phyloP scores from a whole-genome alignment of 1,140 invertebrate genomes.

The Drosophila funebris region DNA sequence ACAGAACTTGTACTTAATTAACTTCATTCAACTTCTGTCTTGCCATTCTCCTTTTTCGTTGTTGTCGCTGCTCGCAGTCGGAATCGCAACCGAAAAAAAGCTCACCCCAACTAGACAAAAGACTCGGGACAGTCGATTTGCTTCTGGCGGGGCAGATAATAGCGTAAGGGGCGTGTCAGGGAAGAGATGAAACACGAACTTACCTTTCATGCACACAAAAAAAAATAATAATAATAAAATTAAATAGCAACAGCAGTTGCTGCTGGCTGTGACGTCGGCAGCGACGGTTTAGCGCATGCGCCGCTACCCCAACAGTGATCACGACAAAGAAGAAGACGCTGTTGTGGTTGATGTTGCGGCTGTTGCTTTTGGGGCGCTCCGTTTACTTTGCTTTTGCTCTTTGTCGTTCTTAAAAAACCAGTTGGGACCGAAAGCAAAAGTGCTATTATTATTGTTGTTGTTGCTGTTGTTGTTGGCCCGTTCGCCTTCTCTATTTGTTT shows the following conservation, averaged over 20 bases:
- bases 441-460: conserved; percentile 69
- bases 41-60: conserved; percentile 30
- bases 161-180: not conserved
- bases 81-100: conserved; percentile 22
- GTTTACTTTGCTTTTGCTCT: conserved; percentile 41
- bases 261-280: conserved; percentile 18
- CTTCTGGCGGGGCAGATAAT: not conserved
- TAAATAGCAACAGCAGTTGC: conserved; percentile 17
- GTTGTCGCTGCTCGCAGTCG: not conserved
- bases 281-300: conserved; percentile 66
- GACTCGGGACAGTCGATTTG: conserved; percentile 1
- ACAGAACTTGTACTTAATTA: conserved; percentile 63
- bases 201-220: conserved; percentile 34
- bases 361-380: conserved; percentile 32
- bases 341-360: not conserved
- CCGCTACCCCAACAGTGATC: conserved; percentile 51
- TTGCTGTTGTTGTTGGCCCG: conserved; percentile 34
- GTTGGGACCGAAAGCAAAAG: conserved; percentile 81
- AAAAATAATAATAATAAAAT: not conserved
- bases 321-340: conserved; percentile 59
- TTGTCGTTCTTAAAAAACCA: conserved; percentile 67
- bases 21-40: conserved; percentile 50
- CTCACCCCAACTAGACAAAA: conserved; percentile 56
- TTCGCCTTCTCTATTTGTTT: conserved; percentile 57
- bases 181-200: conserved; percentile 7